Conservation (phyloP, 2,888 invertebrate species). For the Ichneumoninae sp. region DNA sequence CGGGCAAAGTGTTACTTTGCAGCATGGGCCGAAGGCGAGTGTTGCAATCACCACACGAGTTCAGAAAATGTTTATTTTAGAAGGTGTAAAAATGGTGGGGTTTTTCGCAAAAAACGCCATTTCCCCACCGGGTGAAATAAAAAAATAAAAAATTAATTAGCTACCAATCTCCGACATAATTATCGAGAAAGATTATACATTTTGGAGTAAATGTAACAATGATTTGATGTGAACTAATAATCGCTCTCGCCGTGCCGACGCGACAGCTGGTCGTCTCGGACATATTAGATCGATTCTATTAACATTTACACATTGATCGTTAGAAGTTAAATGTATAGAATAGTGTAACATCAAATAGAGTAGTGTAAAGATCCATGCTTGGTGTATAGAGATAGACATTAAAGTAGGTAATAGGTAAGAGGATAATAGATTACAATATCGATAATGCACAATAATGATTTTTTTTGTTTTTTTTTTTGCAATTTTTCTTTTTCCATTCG, state of each 20-base stretch:
- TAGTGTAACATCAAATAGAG: conserved; percentile 82
- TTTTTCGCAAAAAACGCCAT: too few species aligned
- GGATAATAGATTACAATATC: conserved; percentile 82
- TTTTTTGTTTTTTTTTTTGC: conserved; percentile 19
- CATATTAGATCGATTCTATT: conserved; percentile 70
- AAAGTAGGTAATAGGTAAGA: conserved; percentile 81
- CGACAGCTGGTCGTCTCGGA: conserved; percentile 76
- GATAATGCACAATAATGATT: conserved; percentile 80
- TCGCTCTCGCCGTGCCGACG: conserved; percentile 12
- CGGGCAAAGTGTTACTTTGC: too few species aligned
- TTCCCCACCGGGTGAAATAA: not conserved
- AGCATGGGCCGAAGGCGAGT: too few species aligned
- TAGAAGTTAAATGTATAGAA: conserved; percentile 80
- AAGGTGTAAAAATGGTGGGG: too few species aligned
- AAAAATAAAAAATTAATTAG: not conserved
- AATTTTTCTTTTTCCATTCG: conserved; percentile 52
- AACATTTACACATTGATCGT: conserved; percentile 79
- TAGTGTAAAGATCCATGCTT: conserved; percentile 82
- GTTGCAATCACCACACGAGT: too few species aligned
- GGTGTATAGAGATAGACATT: conserved; percentile 83
- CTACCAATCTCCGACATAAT: conserved; percentile 7
- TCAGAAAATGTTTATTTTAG: too few species aligned
- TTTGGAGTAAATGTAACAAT: conserved; percentile 18
- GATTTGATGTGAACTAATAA: not conserved
- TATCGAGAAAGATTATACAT: not conserved